A percentile compares a stretch with the other conserved stretches of the same genome.
phyloP scores from a whole-genome alignment of 2,888 invertebrate genomes.

The Lasioglossum morio region DNA sequence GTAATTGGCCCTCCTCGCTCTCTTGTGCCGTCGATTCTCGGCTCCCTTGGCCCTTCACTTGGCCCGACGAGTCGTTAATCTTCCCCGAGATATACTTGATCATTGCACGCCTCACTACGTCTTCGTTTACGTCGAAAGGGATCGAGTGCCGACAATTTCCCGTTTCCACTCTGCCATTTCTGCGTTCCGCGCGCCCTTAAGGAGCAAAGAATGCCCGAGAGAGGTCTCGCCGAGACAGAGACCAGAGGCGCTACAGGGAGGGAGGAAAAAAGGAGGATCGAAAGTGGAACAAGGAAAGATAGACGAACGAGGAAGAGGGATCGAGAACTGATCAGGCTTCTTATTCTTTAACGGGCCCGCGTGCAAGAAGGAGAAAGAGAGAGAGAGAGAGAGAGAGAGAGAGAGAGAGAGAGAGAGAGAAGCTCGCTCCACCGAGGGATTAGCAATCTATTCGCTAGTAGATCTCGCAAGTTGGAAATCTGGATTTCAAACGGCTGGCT shows the following conservation, averaged over 20 bases:
- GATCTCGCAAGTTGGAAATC: slow-evolving; percentile 35
- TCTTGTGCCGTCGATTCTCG: slow-evolving; percentile 63
- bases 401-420: neutral
- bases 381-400: too few species aligned
- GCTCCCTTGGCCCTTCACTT: slow-evolving; percentile 56
- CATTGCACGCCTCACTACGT: slow-evolving; percentile 74
- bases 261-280: neutral
- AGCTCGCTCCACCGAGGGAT: slow-evolving; percentile 1
- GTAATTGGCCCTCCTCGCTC: slow-evolving; percentile 69
- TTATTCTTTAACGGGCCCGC: slow-evolving; percentile 7
- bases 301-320: neutral
- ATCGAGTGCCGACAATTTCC: slow-evolving; percentile 72
- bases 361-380: neutral
- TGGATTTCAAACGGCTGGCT: slow-evolving; percentile 41
- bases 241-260: neutral
- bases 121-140: slow-evolving; percentile 71
- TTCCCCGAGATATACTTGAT: slow-evolving; percentile 72
- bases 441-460: slow-evolving; percentile 35
- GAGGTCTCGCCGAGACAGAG: slow-evolving; percentile 23
- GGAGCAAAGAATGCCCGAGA: slow-evolving; percentile 53
- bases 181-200: slow-evolving; percentile 60
- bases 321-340: slow-evolving; percentile 11
- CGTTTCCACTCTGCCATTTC: slow-evolving; percentile 67
- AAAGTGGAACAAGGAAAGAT: neutral
- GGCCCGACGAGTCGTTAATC: slow-evolving; percentile 69